Percentiles rank a stretch among this genome's conserved stretches.
Conservation (phyloP, 2,888 invertebrate genomes). For the Rhagophthalmus giganteus region DNA sequence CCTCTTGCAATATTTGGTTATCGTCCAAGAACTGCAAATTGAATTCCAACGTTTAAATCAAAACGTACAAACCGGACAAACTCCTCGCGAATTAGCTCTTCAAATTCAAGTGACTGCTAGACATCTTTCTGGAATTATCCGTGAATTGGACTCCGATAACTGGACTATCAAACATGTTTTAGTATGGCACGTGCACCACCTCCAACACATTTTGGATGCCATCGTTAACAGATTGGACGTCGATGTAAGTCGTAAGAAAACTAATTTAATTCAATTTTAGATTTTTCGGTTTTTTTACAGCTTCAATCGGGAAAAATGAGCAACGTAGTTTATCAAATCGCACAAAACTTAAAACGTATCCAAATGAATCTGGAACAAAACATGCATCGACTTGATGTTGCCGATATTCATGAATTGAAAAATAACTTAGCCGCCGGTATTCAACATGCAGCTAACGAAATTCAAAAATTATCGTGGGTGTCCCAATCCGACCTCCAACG, state of each 20-base stretch:
- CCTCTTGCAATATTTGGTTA: conserved; percentile 15
- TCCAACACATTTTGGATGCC: conserved; percentile 7
- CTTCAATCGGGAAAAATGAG: neutral
- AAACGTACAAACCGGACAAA: conserved; percentile 12
- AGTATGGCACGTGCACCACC: conserved; percentile 6
- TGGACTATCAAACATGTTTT: conserved; percentile 3
- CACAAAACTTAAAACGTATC: neutral
- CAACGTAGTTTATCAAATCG: neutral
- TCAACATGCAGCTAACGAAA: conserved; percentile 2
- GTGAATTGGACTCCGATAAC: conserved; percentile 6
- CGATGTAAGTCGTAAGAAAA: neutral
- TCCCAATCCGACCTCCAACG: conserved; percentile 7
- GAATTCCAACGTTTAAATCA: conserved; percentile 17
- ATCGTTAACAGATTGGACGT: conserved; percentile 6
- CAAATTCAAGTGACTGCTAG: conserved; percentile 10
- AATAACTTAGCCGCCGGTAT: conserved; percentile 1
- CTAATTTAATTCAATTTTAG: neutral
- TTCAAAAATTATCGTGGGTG: conserved; percentile 9
- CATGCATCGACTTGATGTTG: neutral
- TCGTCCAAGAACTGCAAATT: conserved; percentile 17
- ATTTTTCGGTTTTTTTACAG: too few species aligned
- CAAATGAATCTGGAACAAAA: neutral
- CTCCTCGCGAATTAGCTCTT: conserved; percentile 12
- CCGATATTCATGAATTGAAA: neutral
- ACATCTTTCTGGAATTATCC: conserved; percentile 8